A percentile compares a stretch with the other conserved stretches of the same genome.
These are phyloP conservation scores for Gephyroberyx darwinii DNA, from an alignment of 2,797 vertebrate genomes.

Conservation along the genomic window DNA sequence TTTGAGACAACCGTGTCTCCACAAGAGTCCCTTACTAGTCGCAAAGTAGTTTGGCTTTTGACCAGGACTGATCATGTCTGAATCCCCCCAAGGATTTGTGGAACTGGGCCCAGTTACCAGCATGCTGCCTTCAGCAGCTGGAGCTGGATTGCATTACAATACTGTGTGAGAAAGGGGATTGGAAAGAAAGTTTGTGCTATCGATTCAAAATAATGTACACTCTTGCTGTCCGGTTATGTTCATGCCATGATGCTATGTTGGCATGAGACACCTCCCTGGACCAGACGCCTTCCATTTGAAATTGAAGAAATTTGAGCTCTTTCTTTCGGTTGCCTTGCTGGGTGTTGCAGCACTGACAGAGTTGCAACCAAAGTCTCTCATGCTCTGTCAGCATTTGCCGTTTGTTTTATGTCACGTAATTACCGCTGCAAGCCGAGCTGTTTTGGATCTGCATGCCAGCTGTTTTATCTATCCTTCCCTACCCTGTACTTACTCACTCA, in stretches of 20 bases:
- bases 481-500: background rate
- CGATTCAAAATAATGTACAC: background rate
- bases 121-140: conserved; percentile 2
- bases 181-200: conserved; percentile 5
- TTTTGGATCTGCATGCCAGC: background rate
- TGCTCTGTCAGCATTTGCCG: conserved; percentile 5
- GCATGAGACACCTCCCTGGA: too few species aligned
- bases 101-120: conserved; percentile 11
- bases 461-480: background rate
- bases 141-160: conserved; percentile 9
- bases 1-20: conserved; percentile 34
- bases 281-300: too few species aligned
- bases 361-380: background rate
- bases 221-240: background rate
- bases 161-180: conserved; percentile 2
- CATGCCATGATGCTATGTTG: too few species aligned
- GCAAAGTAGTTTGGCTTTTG: conserved; percentile 40
- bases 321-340: background rate
- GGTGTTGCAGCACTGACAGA: background rate
- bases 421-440: conserved; percentile 4
- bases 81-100: conserved; percentile 14
- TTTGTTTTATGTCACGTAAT: conserved; percentile 13
- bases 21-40: conserved; percentile 32
- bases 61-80: conserved; percentile 18
- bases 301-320: too few species aligned